A percentile compares a stretch with the other conserved stretches of the same genome.
phyloP scores from a whole-genome alignment of 2,797 vertebrate species.

The Rachycentron canadum region DNA sequence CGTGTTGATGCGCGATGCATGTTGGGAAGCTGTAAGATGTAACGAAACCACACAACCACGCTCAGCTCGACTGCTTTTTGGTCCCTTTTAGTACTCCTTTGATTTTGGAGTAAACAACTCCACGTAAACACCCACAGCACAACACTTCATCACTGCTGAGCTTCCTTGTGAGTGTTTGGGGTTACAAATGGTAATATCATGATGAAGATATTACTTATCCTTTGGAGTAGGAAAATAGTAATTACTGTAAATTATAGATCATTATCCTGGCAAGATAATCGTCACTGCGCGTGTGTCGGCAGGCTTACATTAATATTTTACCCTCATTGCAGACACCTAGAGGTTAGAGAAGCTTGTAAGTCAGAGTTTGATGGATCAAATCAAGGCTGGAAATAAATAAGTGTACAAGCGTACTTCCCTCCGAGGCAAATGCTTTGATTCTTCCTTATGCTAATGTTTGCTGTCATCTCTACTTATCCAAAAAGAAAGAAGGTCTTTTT shows the following conservation, averaged over 20 bases:
- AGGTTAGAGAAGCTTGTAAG: constrained; percentile 27
- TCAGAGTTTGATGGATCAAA: constrained; percentile 21
- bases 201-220: constrained; percentile 40
- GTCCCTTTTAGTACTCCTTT: background rate
- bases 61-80: background rate
- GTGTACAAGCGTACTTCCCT: background rate
- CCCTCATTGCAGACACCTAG: background rate
- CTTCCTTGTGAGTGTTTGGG: constrained; percentile 19
- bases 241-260: constrained; percentile 65
- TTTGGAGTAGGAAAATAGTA: constrained; percentile 39
- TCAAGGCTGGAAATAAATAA: constrained; percentile 5
- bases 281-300: constrained; percentile 19
- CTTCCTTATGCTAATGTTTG: background rate
- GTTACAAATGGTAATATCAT: constrained; percentile 24
- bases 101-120: constrained; percentile 33
- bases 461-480: background rate
- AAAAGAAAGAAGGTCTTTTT: background rate
- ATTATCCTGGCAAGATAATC: constrained; percentile 61
- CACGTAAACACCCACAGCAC: constrained; percentile 3
- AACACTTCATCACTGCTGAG: constrained; percentile 13
- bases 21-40: constrained; percentile 1
- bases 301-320: constrained; percentile 27
- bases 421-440: background rate
- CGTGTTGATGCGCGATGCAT: no score
- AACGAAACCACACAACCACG: constrained; percentile 1